phyloP scores from a whole-genome alignment of 2,113 vertebrate genomes.

The Rhea americana region DNA sequence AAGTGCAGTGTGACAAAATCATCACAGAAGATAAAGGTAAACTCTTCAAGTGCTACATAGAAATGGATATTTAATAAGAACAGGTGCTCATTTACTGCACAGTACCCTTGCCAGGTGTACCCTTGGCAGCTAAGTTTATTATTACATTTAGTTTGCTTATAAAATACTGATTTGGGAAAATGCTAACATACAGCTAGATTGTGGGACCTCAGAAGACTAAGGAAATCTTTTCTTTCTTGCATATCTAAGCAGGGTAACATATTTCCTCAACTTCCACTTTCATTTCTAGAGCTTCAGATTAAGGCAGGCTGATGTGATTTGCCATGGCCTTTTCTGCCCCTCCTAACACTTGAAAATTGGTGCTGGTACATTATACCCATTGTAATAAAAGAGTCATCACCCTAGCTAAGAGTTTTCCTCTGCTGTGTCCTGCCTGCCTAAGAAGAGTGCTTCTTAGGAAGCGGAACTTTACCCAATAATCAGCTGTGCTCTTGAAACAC shows the following conservation, averaged over 20 bases:
- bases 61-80: background rate
- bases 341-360: background rate
- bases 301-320: background rate
- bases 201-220: background rate
- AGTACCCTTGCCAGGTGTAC: background rate
- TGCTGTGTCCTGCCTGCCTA: background rate
- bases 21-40: conserved; percentile 82
- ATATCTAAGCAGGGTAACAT: background rate
- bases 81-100: background rate
- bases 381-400: background rate
- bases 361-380: background rate
- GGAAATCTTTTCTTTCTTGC: background rate
- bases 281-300: background rate
- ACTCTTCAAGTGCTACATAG: background rate
- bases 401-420: background rate
- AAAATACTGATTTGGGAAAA: background rate
- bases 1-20: conserved; percentile 81
- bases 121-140: background rate
- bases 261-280: background rate
- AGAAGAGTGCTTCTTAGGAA: background rate
- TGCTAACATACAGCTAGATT: background rate
- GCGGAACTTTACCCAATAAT: background rate
- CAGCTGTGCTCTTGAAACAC: background rate
- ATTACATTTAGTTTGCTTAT: background rate
- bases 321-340: background rate